phyloP scores from a whole-genome alignment of 2,888 invertebrate genomes.

The Xanthia togata region DNA sequence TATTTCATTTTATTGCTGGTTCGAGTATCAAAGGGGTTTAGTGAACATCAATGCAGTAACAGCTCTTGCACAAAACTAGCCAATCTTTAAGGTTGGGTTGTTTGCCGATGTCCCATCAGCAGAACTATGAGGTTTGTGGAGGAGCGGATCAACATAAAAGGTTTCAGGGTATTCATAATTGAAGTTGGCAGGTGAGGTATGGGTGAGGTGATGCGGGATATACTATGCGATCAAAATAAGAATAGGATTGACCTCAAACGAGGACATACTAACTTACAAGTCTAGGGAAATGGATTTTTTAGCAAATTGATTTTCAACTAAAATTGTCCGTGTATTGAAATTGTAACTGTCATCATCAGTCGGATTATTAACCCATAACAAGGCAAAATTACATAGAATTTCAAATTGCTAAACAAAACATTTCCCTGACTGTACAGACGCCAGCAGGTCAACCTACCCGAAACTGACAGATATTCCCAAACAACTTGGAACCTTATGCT shows the following conservation, averaged over 20 bases:
- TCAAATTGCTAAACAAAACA: neutral
- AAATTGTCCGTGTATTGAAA: neutral
- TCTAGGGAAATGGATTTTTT: neutral
- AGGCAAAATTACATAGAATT: neutral
- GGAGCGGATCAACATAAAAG: conserved; percentile 6
- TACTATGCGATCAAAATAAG: conserved; percentile 24
- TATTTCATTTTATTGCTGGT: neutral
- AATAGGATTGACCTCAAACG: conserved; percentile 12
- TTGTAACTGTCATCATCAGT: neutral
- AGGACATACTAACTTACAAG: neutral
- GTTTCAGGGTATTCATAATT: conserved; percentile 3
- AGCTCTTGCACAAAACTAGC: conserved; percentile 18
- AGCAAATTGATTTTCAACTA: neutral
- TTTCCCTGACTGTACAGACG: neutral
- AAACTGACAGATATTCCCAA: no score
- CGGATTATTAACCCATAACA: neutral
- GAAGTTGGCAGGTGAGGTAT: conserved; percentile 24
- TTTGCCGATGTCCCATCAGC: conserved; percentile 13
- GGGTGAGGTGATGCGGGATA: conserved; percentile 7
- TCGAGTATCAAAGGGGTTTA: conserved; percentile 10
- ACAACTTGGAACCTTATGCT: no score
- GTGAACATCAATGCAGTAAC: conserved; percentile 14
- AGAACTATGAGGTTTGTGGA: conserved; percentile 19
- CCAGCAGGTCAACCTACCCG: no score
- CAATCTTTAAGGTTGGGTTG: conserved; percentile 44